Percentiles rank a stretch among this genome's conserved stretches.
Evolutionary conservation across 2,113 vertebrate species (phyloP).

Genomic region (Eidolon helvum): DNA sequence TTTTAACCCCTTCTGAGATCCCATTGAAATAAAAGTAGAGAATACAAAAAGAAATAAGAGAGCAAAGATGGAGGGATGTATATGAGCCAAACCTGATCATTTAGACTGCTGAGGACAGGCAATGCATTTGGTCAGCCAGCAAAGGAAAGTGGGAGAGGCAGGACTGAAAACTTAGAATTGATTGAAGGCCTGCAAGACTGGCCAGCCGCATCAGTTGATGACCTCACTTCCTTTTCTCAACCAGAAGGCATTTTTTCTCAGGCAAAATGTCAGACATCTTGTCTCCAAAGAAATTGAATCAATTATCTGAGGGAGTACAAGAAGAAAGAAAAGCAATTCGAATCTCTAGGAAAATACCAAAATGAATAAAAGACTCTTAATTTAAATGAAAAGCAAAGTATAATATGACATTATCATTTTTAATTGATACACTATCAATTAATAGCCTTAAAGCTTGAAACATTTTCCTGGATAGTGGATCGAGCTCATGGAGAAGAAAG

Average conservation of each 20-base stretch:
- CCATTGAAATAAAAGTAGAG: neutral
- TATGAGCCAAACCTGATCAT: neutral
- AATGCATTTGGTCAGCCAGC: neutral
- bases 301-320: neutral
- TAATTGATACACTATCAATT: neutral
- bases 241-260: neutral
- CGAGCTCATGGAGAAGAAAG: neutral
- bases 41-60: neutral
- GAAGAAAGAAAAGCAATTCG: neutral
- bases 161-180: neutral
- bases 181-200: neutral
- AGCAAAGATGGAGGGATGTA: neutral
- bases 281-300: neutral
- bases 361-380: neutral
- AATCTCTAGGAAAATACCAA: neutral
- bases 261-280: neutral
- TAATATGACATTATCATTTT: neutral
- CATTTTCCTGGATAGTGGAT: neutral
- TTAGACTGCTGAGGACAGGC: neutral
- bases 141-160: neutral
- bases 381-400: neutral
- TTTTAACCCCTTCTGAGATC: neutral
- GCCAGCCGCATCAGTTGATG: neutral
- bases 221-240: neutral
- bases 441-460: neutral